Evolutionary conservation across 2,888 invertebrate species (phyloP), one percentile per base, ranked within the genome.

Genomic region (Athrips mouffetella): DNA sequence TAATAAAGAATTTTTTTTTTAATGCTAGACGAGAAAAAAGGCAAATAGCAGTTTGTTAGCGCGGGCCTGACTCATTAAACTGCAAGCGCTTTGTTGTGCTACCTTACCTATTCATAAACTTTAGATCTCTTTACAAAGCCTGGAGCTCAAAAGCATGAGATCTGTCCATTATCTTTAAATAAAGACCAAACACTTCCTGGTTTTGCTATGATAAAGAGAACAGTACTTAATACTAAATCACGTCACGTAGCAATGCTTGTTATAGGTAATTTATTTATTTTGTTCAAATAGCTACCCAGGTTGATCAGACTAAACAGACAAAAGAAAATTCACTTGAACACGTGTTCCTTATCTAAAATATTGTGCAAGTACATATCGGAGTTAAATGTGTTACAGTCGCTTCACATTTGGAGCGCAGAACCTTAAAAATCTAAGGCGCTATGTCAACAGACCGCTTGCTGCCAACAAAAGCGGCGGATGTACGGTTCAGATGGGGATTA

Each of bases 401-500:
- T 23, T 23, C 40, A 40, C 25, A 40, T 40, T 40, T 40, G 13
- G 40, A 40, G 40, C 40, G 40, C 29, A 56, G 54, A 52, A 57
- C 53, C 53, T 52, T 54, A 55, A 53, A 59, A 60, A 52, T 51
- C 39, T 49, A 51, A 52, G 61, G 51, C 55, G 54, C 47, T 52
- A 50, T 58, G 63, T 62, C 63, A 62, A 62, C 59, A 62, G 62
- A 62, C 60, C 55, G 57, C 47, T 49, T 41, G 37, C 50, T 51
- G 53, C 45, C 48, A 61, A 68, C 62, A 68, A 70, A 67, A 60
- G 62, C 60, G 51, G 63, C 70, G 68, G 69, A 73, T 67, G 67
- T 55, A 53, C 54, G 64, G 55, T 55, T 71, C 69, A 67, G 67
- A 70, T 72, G 73, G 68, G 72, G 70, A 73, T 73, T 78, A 70